Evolutionary conservation across 1,140 invertebrate species (phyloP).

Genomic region (Leptonema lineaticorne): DNA sequence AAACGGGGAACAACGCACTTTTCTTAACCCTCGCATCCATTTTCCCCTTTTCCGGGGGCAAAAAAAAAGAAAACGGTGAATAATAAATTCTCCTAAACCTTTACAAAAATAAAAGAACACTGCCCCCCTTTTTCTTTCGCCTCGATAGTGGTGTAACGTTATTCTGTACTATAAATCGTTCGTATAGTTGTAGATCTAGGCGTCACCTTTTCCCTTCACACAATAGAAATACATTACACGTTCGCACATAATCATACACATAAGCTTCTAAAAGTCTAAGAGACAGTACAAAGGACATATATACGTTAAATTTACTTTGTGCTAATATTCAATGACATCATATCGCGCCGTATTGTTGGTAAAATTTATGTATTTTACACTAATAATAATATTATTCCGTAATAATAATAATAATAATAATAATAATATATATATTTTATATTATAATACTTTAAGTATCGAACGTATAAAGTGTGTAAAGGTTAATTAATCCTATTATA

Average conservation of each 20-base stretch:
- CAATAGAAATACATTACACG: background rate
- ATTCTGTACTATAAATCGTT: background rate
- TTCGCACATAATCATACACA: background rate
- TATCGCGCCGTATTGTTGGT: too few species aligned
- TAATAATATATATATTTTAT: background rate
- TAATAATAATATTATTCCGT: too few species aligned
- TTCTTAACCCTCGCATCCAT: background rate
- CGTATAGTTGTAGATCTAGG: background rate
- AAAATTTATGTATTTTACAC: too few species aligned
- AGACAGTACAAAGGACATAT: too few species aligned
- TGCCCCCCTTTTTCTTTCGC: too few species aligned
- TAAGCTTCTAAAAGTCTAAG: too few species aligned
- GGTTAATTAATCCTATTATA: slow-evolving; percentile 13
- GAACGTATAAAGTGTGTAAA: background rate
- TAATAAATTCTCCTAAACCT: slow-evolving; percentile 17
- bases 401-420: background rate
- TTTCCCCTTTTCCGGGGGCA: background rate
- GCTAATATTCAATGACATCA: too few species aligned
- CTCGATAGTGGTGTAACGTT: too few species aligned
- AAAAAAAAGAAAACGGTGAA: slow-evolving; percentile 3
- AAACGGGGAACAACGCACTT: background rate
- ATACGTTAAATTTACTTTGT: too few species aligned
- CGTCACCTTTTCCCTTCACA: background rate
- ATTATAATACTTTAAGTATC: background rate
- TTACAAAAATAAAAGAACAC: slow-evolving; percentile 9